Conservation (phyloP, 1,140 invertebrate species). For the Cotesia glomerata region DNA sequence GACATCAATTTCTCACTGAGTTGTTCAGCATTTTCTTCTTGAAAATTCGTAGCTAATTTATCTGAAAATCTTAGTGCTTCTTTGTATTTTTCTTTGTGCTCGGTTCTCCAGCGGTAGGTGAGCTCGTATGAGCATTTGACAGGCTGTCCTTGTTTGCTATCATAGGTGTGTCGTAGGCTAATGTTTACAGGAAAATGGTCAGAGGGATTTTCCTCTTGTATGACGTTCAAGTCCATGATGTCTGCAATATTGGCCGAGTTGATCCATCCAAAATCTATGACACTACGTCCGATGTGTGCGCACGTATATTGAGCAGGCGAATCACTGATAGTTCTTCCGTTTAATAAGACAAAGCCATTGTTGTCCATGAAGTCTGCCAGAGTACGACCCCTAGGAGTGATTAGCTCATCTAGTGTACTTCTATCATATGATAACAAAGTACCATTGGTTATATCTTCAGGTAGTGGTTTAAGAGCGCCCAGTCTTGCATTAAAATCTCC, state of each 20-base stretch:
- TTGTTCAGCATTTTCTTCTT: background rate
- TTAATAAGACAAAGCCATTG: background rate
- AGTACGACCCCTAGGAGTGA: background rate
- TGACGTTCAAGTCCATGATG: constrained; percentile 14
- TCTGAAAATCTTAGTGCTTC: too few species aligned
- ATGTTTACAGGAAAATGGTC: constrained; percentile 14
- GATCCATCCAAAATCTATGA: constrained; percentile 9
- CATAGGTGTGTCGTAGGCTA: background rate
- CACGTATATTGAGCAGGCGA: constrained; percentile 17
- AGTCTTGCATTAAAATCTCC: constrained; percentile 26
- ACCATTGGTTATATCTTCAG: background rate
- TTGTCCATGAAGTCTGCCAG: constrained; percentile 11
- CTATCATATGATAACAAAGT: background rate
- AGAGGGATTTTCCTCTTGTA: background rate
- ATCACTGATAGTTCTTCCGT: constrained; percentile 17
- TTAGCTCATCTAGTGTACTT: background rate
- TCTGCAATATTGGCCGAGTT: background rate
- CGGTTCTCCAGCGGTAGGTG: background rate
- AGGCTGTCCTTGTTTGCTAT: background rate
- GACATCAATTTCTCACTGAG: background rate
- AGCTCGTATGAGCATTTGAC: too few species aligned
- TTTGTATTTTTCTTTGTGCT: background rate
- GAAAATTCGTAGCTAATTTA: too few species aligned
- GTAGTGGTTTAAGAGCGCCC: background rate
- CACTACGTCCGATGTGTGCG: background rate